Base-by-base conservation (phyloP, 2,797 vertebrate genomes). In the Tapera naevia region DNA sequence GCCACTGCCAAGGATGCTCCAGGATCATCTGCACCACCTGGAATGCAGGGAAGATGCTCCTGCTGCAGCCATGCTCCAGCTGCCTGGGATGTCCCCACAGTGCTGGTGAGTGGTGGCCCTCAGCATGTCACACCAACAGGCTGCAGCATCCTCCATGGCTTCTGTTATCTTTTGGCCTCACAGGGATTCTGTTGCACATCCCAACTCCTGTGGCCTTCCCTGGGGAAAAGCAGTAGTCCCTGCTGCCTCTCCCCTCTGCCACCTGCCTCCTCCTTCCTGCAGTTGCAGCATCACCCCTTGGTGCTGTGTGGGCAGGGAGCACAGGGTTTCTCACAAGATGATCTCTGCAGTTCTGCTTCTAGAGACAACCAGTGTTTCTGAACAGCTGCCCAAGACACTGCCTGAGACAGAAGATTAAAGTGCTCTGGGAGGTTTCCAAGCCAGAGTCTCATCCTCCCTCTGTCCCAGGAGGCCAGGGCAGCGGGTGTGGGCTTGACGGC, bases 391-490 rank as follows among this genome's bases (percentile, higher is more conserved):
- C 0, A 1, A 76, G 79, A 74, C 41, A 16, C 58, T 30, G 30
- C 64, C 66, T 58, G 33, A 58, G 62, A 24, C 3, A 60, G 80
- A 76, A 67, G 78, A 91, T 1, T 45, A 54, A 80, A 93, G 70
- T 46, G 80, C 39, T 57, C 74, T 88, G 95, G 88, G 80, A 94
- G 45, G 4, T 75, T 87, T 94, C 80, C 84, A 90, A 80, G 88
- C 28, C 0, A 0, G 65, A 70, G 18, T 89, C 39, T 90, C 80
- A 65, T 73, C 74, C 75, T 80, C 51, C 41, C 19, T 18, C 22
- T 3, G 3, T 91, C 86, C 66, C 88, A 32, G 53, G 69, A 82
- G 80, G 56, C 51, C 0, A 2, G 66, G 25, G 46, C 79, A 56
- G 61, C 0, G 58, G 88, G 66, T 93, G 91, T 93, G 87, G 91